Percentiles rank a stretch among this genome's conserved stretches.
phyloP scores from a whole-genome alignment of 2,113 vertebrate genomes.

The Peromyscus californicus region DNA sequence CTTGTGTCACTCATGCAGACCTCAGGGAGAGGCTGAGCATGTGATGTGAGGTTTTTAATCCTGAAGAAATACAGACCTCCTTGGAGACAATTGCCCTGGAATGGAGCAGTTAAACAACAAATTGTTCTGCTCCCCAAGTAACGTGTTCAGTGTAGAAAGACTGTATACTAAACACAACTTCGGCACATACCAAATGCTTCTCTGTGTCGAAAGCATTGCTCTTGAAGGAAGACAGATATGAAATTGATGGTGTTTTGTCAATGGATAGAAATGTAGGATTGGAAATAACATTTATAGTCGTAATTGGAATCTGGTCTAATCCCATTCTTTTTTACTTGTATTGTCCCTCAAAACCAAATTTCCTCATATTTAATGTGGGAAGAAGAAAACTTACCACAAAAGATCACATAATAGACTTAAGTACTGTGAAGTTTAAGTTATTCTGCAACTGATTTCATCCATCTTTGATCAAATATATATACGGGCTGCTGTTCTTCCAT shows the following conservation, averaged over 20 bases:
- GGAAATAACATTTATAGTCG: constrained; percentile 4
- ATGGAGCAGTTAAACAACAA: background rate
- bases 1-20: background rate
- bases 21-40: background rate
- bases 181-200: background rate
- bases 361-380: background rate
- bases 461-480: background rate
- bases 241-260: background rate
- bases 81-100: background rate
- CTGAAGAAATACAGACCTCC: background rate
- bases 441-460: background rate
- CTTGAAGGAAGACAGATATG: background rate
- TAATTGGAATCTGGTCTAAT: background rate
- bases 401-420: background rate
- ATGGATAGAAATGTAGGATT: background rate
- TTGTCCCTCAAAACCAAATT: background rate
- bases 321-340: background rate
- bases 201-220: background rate
- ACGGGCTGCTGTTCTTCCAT: background rate
- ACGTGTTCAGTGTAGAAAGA: background rate
- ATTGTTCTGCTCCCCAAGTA: background rate
- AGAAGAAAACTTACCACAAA: background rate
- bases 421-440: background rate
- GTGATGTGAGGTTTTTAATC: background rate
- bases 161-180: background rate